Percentiles rank a stretch among this genome's conserved stretches.
phyloP scores from a whole-genome alignment of 2,888 invertebrate genomes.

The Cosmia trapezina region DNA sequence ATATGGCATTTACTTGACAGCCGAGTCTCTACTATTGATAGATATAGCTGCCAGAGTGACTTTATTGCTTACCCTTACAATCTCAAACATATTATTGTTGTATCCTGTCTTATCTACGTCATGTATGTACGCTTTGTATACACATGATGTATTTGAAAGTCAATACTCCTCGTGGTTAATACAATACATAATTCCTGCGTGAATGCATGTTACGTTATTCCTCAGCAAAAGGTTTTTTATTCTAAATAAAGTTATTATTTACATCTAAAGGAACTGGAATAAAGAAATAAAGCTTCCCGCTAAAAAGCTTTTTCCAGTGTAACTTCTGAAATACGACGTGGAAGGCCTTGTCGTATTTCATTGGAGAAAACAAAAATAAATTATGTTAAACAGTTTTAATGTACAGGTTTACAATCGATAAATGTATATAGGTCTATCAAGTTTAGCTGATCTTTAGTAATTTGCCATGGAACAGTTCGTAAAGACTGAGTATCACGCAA shows the following conservation, averaged over 20 bases:
- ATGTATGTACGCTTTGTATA: conserved; percentile 1
- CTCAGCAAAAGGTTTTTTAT: conserved; percentile 21
- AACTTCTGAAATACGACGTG: conserved; percentile 45
- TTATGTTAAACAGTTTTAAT: conserved; percentile 59
- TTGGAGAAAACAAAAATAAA: conserved; percentile 56
- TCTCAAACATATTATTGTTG: conserved; percentile 28
- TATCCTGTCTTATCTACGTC: conserved; percentile 31
- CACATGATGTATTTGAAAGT: conserved; percentile 30
- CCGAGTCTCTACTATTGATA: conserved; percentile 63
- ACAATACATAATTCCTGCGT: conserved; percentile 21
- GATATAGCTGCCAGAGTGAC: conserved; percentile 47
- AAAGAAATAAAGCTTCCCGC: conserved; percentile 40
- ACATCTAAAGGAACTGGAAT: conserved; percentile 32
- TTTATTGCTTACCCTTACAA: conserved; percentile 48
- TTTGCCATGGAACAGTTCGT: conserved; percentile 65
- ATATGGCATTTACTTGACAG: conserved; percentile 75
- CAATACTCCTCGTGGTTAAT: conserved; percentile 35
- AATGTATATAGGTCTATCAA: conserved; percentile 62
- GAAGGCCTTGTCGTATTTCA: conserved; percentile 42
- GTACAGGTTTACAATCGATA: conserved; percentile 62
- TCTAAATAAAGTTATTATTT: conserved; percentile 15
- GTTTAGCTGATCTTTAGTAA: conserved; percentile 62
- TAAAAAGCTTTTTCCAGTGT: conserved; percentile 26
- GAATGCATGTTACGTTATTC: conserved; percentile 26
- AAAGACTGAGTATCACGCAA: conserved; percentile 67